Percentiles rank a stretch among this genome's conserved stretches.
Conservation (phyloP, 2,888 invertebrate species). For the Rutpela maculata region DNA sequence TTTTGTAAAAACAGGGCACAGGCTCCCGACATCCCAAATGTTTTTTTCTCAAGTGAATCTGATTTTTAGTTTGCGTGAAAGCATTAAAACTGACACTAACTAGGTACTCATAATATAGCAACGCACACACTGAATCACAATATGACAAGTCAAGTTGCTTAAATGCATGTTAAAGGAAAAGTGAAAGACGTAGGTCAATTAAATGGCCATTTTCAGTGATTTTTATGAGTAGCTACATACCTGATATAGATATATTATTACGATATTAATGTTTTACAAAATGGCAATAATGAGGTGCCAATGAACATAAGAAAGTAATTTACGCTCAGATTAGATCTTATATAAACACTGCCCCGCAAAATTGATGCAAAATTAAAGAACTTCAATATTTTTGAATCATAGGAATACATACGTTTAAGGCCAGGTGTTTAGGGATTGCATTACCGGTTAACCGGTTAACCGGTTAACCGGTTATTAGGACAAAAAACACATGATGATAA, state of each 20-base stretch:
- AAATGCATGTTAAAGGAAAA: not conserved
- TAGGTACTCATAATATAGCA: too few species aligned
- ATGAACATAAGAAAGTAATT: not conserved
- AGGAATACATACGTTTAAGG: too few species aligned
- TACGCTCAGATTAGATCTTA: not conserved
- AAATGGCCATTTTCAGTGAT: not conserved
- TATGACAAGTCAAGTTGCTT: not conserved
- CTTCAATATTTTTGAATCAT: too few species aligned
- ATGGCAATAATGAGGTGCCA: not conserved
- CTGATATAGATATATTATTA: not conserved
- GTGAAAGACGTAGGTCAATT: not conserved
- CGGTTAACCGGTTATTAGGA: too few species aligned
- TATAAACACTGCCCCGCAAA: too few species aligned
- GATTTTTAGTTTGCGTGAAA: not conserved
- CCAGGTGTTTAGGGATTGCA: too few species aligned
- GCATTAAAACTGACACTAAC: not conserved
- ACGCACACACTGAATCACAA: not conserved
- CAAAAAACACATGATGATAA: too few species aligned
- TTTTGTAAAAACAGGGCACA: too few species aligned
- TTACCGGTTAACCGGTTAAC: too few species aligned
- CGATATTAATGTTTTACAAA: not conserved
- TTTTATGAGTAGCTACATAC: not conserved
- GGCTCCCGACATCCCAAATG: too few species aligned
- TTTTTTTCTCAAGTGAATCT: too few species aligned
- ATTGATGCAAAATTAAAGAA: too few species aligned